Evolutionary conservation across 2,113 vertebrate genomes (phyloP).

Genomic region (Grus americana): DNA sequence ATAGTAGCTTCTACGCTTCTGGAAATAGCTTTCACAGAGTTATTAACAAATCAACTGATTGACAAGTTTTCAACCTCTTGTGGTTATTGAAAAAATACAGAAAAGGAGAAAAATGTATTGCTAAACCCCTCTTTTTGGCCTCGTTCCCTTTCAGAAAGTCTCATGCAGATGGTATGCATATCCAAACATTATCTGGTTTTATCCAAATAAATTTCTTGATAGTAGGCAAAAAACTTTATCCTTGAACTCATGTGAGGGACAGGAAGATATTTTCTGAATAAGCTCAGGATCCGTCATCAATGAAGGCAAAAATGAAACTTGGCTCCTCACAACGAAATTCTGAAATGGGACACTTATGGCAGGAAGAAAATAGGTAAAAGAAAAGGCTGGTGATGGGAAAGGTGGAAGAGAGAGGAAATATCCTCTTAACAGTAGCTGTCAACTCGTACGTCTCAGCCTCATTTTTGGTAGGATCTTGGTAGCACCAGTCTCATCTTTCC

Average conservation of each 20-base stretch:
- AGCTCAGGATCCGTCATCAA: neutral
- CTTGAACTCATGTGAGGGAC: neutral
- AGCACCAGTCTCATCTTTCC: neutral
- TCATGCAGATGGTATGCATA: neutral
- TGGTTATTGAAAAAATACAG: neutral
- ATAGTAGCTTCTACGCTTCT: neutral
- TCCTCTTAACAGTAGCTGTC: neutral
- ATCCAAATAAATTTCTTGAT: neutral
- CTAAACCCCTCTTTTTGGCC: neutral
- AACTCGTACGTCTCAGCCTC: neutral
- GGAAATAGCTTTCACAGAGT: neutral
- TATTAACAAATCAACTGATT: neutral
- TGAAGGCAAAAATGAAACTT: neutral
- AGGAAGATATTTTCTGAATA: neutral
- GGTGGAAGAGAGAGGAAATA: neutral
- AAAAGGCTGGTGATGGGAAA: neutral
- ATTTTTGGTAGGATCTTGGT: neutral
- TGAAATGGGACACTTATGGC: neutral
- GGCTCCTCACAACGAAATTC: neutral
- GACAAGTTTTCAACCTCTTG: neutral
- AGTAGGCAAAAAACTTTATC: neutral
- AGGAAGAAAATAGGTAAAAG: neutral
- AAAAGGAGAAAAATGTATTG: neutral
- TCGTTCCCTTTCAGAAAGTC: neutral
- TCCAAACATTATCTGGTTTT: neutral